Percentiles rank a stretch among this genome's conserved stretches.
These are phyloP conservation scores for Odontamblyopus lacepedii DNA, from an alignment of 2,797 vertebrate genomes.

Conservation along the genomic window DNA sequence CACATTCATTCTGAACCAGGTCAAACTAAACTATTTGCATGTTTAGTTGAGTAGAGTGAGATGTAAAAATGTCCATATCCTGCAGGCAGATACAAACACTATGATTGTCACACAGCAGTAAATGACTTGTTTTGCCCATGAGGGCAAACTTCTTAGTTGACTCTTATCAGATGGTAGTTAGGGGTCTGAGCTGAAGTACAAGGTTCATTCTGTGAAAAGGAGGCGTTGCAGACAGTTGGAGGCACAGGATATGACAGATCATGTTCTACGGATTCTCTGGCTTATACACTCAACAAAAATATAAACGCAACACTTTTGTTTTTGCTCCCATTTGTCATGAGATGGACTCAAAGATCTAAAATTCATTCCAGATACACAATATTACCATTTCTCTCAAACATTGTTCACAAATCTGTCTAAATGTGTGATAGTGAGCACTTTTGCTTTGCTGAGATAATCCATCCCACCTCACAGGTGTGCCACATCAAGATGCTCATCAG, in stretches of 20 bases:
- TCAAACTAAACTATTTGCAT: not conserved
- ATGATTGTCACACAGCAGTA: not conserved
- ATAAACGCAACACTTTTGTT: too few relatives aligned
- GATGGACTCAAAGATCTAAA: too few relatives aligned
- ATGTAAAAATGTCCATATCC: not conserved
- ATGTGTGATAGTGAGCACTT: too few relatives aligned
- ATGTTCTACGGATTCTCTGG: too few relatives aligned
- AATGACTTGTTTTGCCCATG: not conserved
- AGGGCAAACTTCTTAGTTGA: not conserved
- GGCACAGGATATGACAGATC: not conserved
- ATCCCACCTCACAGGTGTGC: too few relatives aligned
- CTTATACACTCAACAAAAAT: too few relatives aligned
- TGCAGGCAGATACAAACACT: not conserved
- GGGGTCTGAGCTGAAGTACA: not conserved
- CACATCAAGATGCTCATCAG: too few relatives aligned
- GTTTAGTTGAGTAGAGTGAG: not conserved
- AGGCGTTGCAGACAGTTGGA: conserved; percentile 7
- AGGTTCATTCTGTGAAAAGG: conserved; percentile 7
- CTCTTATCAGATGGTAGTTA: conserved; percentile 15
- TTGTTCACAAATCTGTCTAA: too few relatives aligned
- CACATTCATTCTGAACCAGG: not conserved
- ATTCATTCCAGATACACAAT: too few relatives aligned
- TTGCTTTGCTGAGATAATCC: too few relatives aligned
- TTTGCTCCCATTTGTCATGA: too few relatives aligned
- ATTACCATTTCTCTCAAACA: too few relatives aligned